Conservation (phyloP, 2,888 invertebrate species). For the Lithosia quadra region DNA sequence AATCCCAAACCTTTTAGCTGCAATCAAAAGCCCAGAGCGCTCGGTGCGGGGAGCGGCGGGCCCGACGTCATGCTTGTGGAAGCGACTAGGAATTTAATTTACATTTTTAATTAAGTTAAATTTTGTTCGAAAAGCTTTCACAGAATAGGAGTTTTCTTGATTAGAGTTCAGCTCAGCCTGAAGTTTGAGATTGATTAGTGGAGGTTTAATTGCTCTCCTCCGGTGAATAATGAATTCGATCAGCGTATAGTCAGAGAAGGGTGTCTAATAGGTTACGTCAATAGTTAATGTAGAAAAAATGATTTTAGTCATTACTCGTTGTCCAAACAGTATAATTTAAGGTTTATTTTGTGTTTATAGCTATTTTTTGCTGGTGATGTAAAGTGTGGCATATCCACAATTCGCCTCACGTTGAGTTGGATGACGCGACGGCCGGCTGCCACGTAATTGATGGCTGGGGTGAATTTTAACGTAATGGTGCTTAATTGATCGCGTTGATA, state of each 20-base stretch:
- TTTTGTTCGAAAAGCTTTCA: constrained; percentile 87
- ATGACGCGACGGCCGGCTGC: constrained; percentile 60
- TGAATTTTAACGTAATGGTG: constrained; percentile 80
- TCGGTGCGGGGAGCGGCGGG: constrained; percentile 58
- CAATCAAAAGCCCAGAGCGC: constrained; percentile 86
- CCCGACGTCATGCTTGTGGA: constrained; percentile 84
- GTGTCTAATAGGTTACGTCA: constrained; percentile 73
- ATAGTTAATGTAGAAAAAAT: constrained; percentile 67
- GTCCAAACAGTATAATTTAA: neutral
- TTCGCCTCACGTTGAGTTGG: constrained; percentile 53
- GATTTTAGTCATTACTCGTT: constrained; percentile 36
- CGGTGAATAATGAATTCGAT: constrained; percentile 86
- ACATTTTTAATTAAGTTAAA: constrained; percentile 88
- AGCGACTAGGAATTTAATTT: constrained; percentile 87
- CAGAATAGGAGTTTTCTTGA: constrained; percentile 87
- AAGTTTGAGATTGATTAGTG: constrained; percentile 87
- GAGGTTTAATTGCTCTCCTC: constrained; percentile 85
- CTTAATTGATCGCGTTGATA: constrained; percentile 82
- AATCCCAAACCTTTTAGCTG: constrained; percentile 88
- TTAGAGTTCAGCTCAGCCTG: constrained; percentile 85
- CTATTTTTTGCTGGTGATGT: neutral
- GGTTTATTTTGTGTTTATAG: neutral
- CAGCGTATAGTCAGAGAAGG: constrained; percentile 75
- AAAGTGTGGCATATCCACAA: constrained; percentile 61
- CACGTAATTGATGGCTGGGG: constrained; percentile 77